phyloP scores from a whole-genome alignment of 2,888 invertebrate genomes.

The Sialis fuliginosa region DNA sequence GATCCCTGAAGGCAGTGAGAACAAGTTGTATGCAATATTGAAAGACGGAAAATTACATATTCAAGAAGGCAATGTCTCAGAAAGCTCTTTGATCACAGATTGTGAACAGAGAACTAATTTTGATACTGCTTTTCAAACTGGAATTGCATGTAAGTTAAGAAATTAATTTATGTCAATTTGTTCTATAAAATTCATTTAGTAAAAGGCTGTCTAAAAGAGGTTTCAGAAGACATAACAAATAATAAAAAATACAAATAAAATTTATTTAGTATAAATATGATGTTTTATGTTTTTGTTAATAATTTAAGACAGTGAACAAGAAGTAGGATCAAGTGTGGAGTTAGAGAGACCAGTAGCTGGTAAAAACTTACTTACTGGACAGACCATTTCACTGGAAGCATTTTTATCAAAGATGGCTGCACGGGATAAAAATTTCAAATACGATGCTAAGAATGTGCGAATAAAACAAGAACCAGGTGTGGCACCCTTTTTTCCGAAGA shows the following conservation, averaged over 20 bases:
- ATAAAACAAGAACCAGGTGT: neutral
- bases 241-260: neutral
- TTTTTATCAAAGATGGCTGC: constrained; percentile 8
- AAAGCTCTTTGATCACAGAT: neutral
- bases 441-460: neutral
- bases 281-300: too few species aligned
- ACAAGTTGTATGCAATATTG: constrained; percentile 12
- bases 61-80: constrained; percentile 7
- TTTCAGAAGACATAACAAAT: neutral
- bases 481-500: neutral
- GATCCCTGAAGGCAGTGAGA: neutral
- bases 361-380: constrained; percentile 11
- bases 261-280: too few species aligned
- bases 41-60: constrained; percentile 13
- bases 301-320: too few species aligned
- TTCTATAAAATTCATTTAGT: neutral
- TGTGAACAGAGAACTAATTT: constrained; percentile 1
- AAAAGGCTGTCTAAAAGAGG: too few species aligned
- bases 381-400: constrained; percentile 11
- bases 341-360: constrained; percentile 6
- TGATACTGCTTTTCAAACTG: constrained; percentile 1
- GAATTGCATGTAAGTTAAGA: neutral
- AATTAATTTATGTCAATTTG: neutral
- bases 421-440: neutral
- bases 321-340: too few species aligned